phyloP scores from a whole-genome alignment of 2,888 invertebrate genomes.

The Noctua janthina region DNA sequence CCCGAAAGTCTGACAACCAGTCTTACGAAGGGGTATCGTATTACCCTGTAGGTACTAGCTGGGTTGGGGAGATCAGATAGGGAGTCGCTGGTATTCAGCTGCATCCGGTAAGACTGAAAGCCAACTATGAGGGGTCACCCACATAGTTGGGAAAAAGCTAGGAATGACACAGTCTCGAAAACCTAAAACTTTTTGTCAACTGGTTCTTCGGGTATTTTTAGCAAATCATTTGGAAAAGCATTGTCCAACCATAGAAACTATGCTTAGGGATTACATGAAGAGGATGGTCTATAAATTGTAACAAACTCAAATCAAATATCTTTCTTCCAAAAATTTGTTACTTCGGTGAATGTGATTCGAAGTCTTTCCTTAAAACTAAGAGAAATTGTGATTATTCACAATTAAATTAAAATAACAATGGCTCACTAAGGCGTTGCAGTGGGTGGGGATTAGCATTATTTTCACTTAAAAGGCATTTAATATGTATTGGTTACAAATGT shows the following conservation, averaged over 20 bases:
- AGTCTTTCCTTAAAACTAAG: conserved; percentile 14
- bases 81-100: not conserved
- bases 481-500: conserved; percentile 56
- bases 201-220: not conserved
- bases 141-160: not conserved
- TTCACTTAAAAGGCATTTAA: conserved; percentile 45
- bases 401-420: conserved; percentile 41
- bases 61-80: not conserved
- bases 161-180: not conserved
- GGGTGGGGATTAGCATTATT: conserved; percentile 39
- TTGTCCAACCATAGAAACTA: not conserved
- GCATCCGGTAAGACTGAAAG: not conserved
- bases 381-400: conserved; percentile 9
- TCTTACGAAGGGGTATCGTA: not conserved
- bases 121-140: not conserved
- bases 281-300: not conserved
- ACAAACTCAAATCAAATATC: not conserved
- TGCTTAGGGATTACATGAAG: not conserved
- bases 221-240: not conserved
- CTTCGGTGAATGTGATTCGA: not conserved
- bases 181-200: not conserved
- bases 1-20: not conserved
- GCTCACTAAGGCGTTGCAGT: conserved; percentile 26
- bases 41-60: not conserved
- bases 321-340: not conserved